Evolutionary conservation across 2,888 invertebrate genomes (phyloP).

Genomic region (Mythimna pallens): DNA sequence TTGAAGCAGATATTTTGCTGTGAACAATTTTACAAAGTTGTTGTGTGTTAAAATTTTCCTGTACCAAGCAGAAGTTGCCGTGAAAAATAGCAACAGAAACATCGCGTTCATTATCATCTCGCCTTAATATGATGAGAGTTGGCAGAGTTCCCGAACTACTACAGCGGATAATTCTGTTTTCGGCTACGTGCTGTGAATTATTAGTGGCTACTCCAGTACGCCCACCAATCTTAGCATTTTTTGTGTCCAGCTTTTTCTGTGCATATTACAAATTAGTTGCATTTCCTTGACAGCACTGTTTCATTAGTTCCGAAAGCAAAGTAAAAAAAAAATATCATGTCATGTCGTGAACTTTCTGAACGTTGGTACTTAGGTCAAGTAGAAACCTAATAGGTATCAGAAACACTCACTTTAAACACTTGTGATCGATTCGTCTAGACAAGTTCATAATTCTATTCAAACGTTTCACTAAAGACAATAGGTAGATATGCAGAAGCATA

Average conservation of each 20-base stretch:
- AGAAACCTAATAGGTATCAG: slow-evolving; percentile 20
- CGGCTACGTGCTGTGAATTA: slow-evolving; percentile 84
- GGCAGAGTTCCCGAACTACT: slow-evolving; percentile 83
- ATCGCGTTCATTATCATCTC: slow-evolving; percentile 84
- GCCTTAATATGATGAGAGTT: slow-evolving; percentile 87
- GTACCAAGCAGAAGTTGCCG: slow-evolving; percentile 61
- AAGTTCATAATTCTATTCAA: slow-evolving; percentile 55
- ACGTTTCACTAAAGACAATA: slow-evolving; percentile 47
- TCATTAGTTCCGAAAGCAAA: slow-evolving; percentile 4
- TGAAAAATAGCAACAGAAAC: slow-evolving; percentile 76
- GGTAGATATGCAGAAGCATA: slow-evolving; percentile 37
- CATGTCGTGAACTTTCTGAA: not conserved
- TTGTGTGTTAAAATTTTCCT: slow-evolving; percentile 66
- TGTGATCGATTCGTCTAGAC: slow-evolving; percentile 74
- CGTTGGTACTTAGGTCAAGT: not conserved
- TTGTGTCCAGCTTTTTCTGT: slow-evolving; percentile 36
- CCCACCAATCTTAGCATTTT: slow-evolving; percentile 63
- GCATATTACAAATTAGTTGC: slow-evolving; percentile 51
- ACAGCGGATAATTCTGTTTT: slow-evolving; percentile 84
- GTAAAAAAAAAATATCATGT: not conserved
- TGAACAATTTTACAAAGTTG: slow-evolving; percentile 52
- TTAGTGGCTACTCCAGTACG: slow-evolving; percentile 72
- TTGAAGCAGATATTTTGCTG: slow-evolving; percentile 29
- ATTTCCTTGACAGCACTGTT: slow-evolving; percentile 29
- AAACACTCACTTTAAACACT: slow-evolving; percentile 24